Evolutionary conservation across 2,797 vertebrate genomes (phyloP).

Genomic region (Emys orbicularis): DNA sequence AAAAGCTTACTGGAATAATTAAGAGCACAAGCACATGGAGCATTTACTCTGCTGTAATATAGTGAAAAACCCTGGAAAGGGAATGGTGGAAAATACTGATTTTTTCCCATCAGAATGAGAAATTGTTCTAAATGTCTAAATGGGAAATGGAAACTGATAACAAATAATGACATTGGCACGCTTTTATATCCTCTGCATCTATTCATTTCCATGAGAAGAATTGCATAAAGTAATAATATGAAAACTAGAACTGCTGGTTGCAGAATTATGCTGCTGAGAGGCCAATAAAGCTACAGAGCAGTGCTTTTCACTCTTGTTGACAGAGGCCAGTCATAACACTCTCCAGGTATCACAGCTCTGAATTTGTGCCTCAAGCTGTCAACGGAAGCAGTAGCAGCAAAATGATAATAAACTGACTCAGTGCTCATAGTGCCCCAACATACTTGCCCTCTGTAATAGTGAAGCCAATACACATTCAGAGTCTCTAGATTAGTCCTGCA

Average conservation of each 20-base stretch:
- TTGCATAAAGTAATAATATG: neutral
- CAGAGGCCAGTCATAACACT: neutral
- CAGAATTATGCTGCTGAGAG: neutral
- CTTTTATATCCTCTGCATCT: accelerated
- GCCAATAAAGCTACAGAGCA: no score
- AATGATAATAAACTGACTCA: neutral
- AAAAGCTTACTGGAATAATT: neutral
- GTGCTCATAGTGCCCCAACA: accelerated
- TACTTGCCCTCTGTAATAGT: neutral
- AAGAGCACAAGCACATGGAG: neutral
- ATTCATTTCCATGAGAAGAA: neutral
- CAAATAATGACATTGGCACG: neutral
- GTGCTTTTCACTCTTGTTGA: neutral
- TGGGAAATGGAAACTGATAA: neutral
- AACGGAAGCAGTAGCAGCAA: neutral
- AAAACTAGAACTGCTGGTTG: neutral
- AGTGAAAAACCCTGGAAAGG: neutral
- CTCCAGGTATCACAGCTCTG: neutral
- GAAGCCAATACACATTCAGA: neutral
- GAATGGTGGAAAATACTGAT: neutral
- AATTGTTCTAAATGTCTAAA: neutral
- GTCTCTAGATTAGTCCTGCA: accelerated
- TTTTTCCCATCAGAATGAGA: neutral
- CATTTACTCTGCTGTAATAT: neutral
- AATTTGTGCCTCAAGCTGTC: neutral